phyloP scores from a whole-genome alignment of 1,140 invertebrate genomes.

The Cheumatopsyche charites region DNA sequence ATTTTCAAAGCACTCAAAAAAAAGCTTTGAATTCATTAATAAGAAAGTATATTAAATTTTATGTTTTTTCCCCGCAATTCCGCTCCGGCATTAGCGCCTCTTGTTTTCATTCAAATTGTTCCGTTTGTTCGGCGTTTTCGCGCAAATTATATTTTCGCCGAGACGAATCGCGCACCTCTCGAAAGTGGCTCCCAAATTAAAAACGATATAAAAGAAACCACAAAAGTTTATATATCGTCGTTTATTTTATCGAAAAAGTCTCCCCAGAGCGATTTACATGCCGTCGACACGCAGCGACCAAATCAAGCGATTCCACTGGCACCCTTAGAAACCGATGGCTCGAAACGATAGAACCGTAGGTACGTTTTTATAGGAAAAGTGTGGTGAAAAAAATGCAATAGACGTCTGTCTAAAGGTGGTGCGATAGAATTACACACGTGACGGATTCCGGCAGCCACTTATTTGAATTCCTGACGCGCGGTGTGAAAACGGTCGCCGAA shows the following conservation, averaged over 20 bases:
- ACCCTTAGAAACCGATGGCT: no score
- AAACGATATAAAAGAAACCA: not conserved
- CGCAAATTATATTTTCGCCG: no score
- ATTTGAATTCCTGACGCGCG: conserved; percentile 47
- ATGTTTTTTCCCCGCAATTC: not conserved
- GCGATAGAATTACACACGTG: conserved; percentile 47
- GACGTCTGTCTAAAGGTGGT: conserved; percentile 38
- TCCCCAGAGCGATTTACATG: not conserved
- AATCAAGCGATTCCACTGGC: no score
- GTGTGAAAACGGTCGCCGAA: conserved; percentile 12
- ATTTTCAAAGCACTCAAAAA: no score
- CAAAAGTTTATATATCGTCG: no score
- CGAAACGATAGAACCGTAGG: not conserved
- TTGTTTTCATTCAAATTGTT: conserved; percentile 26
- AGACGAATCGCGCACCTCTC: conserved; percentile 1
- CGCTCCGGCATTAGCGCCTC: conserved; percentile 5
- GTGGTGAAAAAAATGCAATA: conserved; percentile 45
- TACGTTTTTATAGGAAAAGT: not conserved
- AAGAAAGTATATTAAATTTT: no score
- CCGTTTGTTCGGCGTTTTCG: conserved; percentile 6
- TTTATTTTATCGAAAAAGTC: not conserved
- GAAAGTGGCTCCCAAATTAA: conserved; percentile 21
- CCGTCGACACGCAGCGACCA: no score
- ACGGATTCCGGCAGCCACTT: conserved; percentile 45
- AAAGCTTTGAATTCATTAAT: no score